Conservation (phyloP, 2,888 invertebrate genomes). For the Dinocampus coccinellae region DNA sequence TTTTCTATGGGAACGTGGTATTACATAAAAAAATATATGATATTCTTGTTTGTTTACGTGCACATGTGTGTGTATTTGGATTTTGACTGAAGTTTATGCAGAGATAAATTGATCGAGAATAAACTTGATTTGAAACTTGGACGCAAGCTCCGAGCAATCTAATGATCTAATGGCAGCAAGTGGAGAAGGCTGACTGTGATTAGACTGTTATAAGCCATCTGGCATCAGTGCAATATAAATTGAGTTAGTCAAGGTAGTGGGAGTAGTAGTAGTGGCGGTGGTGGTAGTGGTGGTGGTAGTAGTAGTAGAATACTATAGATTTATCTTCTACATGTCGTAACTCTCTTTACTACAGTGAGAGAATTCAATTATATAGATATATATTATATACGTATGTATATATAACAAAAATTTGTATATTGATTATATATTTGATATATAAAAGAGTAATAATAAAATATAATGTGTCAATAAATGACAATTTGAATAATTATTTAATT, state of each 20-base stretch:
- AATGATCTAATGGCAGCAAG: conserved; percentile 24
- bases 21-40: not conserved
- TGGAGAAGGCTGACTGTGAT: conserved; percentile 18
- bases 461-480: too few species aligned
- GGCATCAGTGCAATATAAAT: conserved; percentile 30
- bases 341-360: conserved; percentile 8
- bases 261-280: not conserved
- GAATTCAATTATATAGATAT: conserved; percentile 17
- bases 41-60: not conserved
- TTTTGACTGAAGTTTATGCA: conserved; percentile 13
- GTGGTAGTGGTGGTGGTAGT: too few species aligned
- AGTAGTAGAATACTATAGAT: too few species aligned
- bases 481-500: too few species aligned
- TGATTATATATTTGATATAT: not conserved
- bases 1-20: too few species aligned
- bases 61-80: not conserved
- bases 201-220: conserved; percentile 26
- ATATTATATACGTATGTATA: too few species aligned
- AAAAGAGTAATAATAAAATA: not conserved
- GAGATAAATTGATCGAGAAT: conserved; percentile 7
- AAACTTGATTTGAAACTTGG: conserved; percentile 20
- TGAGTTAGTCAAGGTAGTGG: conserved; percentile 31
- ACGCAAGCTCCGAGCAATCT: conserved; percentile 9
- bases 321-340: not conserved
- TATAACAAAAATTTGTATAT: not conserved